Evolutionary conservation across 2,888 invertebrate genomes (phyloP), one percentile per base, ranked within the genome.

Genomic region (Atherix ibis): DNA sequence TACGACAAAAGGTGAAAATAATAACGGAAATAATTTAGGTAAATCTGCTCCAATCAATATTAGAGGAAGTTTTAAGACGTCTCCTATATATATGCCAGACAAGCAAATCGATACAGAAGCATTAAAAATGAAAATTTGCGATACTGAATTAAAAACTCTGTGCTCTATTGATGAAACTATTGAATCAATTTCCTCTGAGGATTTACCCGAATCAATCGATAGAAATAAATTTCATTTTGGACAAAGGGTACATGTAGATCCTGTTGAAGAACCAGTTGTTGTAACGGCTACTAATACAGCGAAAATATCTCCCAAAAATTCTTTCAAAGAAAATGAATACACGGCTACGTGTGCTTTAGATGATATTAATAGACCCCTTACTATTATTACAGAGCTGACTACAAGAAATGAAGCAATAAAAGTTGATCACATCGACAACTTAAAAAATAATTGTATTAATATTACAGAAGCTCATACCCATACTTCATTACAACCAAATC

Each of bases 31-130:
- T 44, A 45, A 54, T 27, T 54, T 74, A 37, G 66, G 59, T 2
- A 72, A 76, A 54, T 72, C 75, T 25, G 67, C 74, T 32, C 78
- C 78, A 4, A 78, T 78, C 49, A 72, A 76, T 52, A 78, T 78
- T 41, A 49, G 66, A 40, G 65, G 68, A 41, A 68, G 66, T 48
- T 69, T 68, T 44, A 58, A 66, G 40, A 70, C 72, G 30, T 66
- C 69, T 27, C 70, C 73, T 16, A 54, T 35, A 13, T 31, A 71
- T 41, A 61, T 71, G 41, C 72, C 73, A 33, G 73, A 75, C 57
- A 71, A 74, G 50, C 74, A 76, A 53, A 59, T 77, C 42, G 76
- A 78, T 53, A 55, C 73, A 37, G 75, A 78, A 59, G 72, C 76
- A 16, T 31, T 42, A 19, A 44, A 40, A 32, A 31, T 35, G 10